A percentile compares a stretch with the other conserved stretches of the same genome.
These are phyloP conservation scores for Ephialtes manifestator DNA, from an alignment of 2,888 invertebrate species.

Conservation along the genomic window DNA sequence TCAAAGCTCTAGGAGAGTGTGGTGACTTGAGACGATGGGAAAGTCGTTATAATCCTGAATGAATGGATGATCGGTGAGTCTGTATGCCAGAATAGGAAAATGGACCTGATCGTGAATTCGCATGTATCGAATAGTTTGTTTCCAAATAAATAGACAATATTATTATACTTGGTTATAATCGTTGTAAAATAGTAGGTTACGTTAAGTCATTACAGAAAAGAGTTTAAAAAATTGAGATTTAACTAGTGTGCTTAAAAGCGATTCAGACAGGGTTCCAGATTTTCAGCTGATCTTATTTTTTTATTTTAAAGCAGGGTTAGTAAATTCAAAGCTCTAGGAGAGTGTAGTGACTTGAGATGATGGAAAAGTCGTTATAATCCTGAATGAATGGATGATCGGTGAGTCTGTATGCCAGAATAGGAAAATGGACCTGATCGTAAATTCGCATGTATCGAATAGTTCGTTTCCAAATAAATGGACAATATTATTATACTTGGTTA, in stretches of 20 bases:
- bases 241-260: too few relatives aligned
- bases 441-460: background rate
- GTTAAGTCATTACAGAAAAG: too few relatives aligned
- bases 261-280: too few relatives aligned
- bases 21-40: slow-evolving; percentile 29
- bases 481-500: too few relatives aligned
- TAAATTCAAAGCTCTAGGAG: background rate
- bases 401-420: slow-evolving; percentile 20
- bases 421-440: background rate
- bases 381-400: slow-evolving; percentile 67
- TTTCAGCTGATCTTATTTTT: background rate
- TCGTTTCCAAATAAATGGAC: too few relatives aligned
- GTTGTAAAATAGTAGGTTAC: too few relatives aligned
- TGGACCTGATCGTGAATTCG: background rate
- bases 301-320: background rate
- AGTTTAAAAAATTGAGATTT: too few relatives aligned
- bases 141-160: too few relatives aligned
- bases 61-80: slow-evolving; percentile 62
- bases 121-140: too few relatives aligned
- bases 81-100: slow-evolving; percentile 14
- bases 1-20: slow-evolving; percentile 1
- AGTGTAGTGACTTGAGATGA: slow-evolving; percentile 26
- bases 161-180: too few relatives aligned
- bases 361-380: slow-evolving; percentile 59
- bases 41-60: slow-evolving; percentile 65